These are phyloP conservation scores for Euphysa ruthae DNA, from an alignment of 30 jellyfish, hydroid and myxozoan species.

Conservation along the genomic window DNA sequence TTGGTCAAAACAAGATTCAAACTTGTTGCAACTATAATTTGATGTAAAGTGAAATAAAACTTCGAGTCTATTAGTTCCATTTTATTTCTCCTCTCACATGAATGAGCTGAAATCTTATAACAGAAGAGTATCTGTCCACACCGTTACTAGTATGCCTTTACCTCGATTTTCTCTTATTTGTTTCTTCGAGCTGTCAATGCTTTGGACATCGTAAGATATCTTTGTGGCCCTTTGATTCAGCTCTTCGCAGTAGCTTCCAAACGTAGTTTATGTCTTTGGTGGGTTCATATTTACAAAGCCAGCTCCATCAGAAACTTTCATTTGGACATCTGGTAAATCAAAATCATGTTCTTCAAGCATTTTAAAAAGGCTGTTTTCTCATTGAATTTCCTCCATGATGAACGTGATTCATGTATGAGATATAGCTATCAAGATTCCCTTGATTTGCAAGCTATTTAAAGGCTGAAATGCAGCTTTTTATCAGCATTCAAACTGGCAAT, in stretches of 20 bases:
- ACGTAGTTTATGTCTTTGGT: slow-evolving; percentile 10
- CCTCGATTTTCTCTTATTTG: no score
- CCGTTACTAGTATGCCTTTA: no score
- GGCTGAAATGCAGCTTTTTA: slow-evolving; percentile 16
- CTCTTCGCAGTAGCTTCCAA: slow-evolving; percentile 6
- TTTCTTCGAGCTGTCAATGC: slow-evolving; percentile 3
- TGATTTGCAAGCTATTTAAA: slow-evolving; percentile 40
- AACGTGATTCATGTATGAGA: slow-evolving; percentile 25
- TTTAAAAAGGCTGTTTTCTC: slow-evolving; percentile 33
- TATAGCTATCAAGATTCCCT: slow-evolving; percentile 35
- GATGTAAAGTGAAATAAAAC: no score
- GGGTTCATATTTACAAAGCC: slow-evolving; percentile 17
- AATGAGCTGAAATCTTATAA: no score
- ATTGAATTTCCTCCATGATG: slow-evolving; percentile 23
- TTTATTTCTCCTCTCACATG: no score
- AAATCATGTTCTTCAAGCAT: slow-evolving; percentile 18
- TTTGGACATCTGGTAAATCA: slow-evolving; percentile 8
- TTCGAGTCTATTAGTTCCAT: no score
- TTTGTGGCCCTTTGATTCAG: background rate
- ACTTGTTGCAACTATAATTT: no score
- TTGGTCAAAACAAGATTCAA: no score
- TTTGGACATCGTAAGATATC: background rate
- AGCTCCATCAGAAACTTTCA: slow-evolving; percentile 28
- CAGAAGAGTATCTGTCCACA: no score
- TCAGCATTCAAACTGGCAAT: slow-evolving; percentile 27